Evolutionary conservation across 2,888 invertebrate genomes (phyloP).

Genomic region (Brachyptera risi): DNA sequence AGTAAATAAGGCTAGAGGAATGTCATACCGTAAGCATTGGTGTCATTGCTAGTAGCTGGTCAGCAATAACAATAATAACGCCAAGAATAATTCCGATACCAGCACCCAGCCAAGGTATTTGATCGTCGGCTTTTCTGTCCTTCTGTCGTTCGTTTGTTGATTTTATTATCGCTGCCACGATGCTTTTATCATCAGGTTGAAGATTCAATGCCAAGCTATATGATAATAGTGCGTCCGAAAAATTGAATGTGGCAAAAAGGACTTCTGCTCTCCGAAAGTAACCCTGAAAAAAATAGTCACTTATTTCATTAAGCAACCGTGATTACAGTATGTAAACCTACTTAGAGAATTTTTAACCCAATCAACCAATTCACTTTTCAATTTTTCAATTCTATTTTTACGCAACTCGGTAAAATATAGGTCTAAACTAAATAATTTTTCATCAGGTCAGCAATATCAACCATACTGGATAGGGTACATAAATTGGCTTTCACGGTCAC

Average conservation of each 20-base stretch:
- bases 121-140: conserved; percentile 61
- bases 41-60: conserved; percentile 60
- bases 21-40: conserved; percentile 62
- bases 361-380: no score
- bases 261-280: conserved; percentile 71
- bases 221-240: conserved; percentile 62
- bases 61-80: conserved; percentile 63
- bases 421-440: no score
- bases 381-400: no score
- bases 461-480: no score
- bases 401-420: no score
- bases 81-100: conserved; percentile 68
- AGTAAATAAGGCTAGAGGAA: no score
- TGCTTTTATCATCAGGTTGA: conserved; percentile 61
- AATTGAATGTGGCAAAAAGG: conserved; percentile 62
- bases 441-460: no score
- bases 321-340: no score
- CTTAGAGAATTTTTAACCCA: no score
- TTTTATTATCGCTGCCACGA: conserved; percentile 58
- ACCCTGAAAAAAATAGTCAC: conserved; percentile 49
- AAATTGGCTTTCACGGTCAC: no score
- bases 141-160: conserved; percentile 56
- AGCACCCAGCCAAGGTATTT: conserved; percentile 70
- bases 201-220: conserved; percentile 63
- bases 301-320: background rate